Base-by-base conservation (phyloP, 2,797 vertebrate species). In the Epinephelus coioides region DNA sequence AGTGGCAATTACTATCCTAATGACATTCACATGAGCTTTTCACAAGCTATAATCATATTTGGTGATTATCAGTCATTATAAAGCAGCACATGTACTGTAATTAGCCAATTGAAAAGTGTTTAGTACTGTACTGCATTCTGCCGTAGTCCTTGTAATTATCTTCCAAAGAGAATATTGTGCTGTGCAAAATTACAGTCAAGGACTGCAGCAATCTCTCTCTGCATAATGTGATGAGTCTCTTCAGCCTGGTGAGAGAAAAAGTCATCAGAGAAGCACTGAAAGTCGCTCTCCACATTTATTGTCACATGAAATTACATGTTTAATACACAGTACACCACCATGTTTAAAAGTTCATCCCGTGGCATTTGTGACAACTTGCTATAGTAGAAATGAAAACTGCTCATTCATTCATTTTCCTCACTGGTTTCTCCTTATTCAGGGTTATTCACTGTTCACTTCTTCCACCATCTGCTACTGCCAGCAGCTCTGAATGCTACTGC, bases 141-240 rank as follows among this genome's bases (percentile, higher is more conserved):
- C 53, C 27, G 6, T 21, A 3, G 47, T 73, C 65, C 60, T 71
- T 60, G 19, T 65, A 65, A 69, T 79, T 65, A 76, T 54, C 55
- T 59, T 62, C 38, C 53, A 15, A 40, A 54, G 68, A 30, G 65
- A 69, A 65, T 27, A 59, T 69, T 72, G 68, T 66, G 49, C 73
- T 4, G 50, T 21, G 34, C 38, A 55, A 68, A 72, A 72, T 78
- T 80, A 76, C 30, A 65, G 71, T 73, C 60, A 53, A 82, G 78
- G 55, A 50, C 73, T 79, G 73, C 69, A 56, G 60, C 56, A 63
- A 12, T 66, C 46, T 56, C 23, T 78, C 23, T 78, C n/a, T 79
- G 72, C 75, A 83, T 81, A 79, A 81, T 71, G 23, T 66, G 54
- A 78, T 69, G 68, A 81, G 59, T 54, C 67, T 83, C 59, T 76